Percentiles rank a stretch among this genome's conserved stretches.
Conservation (phyloP, 2,113 vertebrate genomes). For the Callopanchax toddi region DNA sequence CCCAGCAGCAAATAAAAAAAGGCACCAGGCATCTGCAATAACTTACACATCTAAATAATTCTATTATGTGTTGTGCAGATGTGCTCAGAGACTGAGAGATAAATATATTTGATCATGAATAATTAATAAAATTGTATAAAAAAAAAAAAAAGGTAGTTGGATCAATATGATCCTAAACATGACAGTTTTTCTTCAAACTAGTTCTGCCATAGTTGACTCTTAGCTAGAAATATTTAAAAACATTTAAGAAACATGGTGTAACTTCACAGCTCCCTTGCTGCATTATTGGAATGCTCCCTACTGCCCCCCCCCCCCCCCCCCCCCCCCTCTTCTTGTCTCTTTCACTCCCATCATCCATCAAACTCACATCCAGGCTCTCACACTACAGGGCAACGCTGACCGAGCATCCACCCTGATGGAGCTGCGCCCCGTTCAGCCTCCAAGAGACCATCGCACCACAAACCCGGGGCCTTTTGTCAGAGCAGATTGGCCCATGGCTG, state of each 20-base stretch:
- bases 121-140: neutral
- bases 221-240: neutral
- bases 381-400: constrained; percentile 51
- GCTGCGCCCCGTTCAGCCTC: constrained; percentile 25
- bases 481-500: constrained; percentile 42
- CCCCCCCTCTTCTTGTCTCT: constrained; percentile 47
- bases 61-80: constrained; percentile 14
- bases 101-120: neutral
- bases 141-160: neutral
- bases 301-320: constrained; percentile 24
- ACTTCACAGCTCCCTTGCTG: constrained; percentile 22
- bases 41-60: neutral
- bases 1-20: neutral
- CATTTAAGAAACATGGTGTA: constrained; percentile 32
- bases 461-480: constrained; percentile 49
- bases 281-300: constrained; percentile 24
- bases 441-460: constrained; percentile 31
- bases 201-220: neutral
- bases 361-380: constrained; percentile 26
- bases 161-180: neutral
- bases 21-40: neutral
- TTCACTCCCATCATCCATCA: constrained; percentile 55
- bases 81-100: neutral
- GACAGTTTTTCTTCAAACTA: neutral
- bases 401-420: constrained; percentile 36